A percentile compares a stretch with the other conserved stretches of the same genome.
phyloP scores from a whole-genome alignment of 2,888 invertebrate species.

The Troides helena region DNA sequence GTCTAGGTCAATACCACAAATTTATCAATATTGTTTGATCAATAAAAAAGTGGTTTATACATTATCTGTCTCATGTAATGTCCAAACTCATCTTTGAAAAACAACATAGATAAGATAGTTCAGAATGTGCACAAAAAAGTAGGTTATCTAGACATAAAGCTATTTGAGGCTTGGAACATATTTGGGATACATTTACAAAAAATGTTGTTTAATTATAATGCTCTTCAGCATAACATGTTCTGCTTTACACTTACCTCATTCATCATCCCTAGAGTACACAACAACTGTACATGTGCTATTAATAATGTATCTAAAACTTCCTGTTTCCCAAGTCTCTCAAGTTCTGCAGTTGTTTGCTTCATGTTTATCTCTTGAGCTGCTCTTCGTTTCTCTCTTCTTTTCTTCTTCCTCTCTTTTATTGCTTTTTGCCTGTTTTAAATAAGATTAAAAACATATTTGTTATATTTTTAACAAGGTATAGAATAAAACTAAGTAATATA shows the following conservation, averaged over 20 bases:
- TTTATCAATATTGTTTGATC: no score
- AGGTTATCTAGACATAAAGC: no score
- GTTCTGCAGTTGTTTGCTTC: constrained; percentile 61
- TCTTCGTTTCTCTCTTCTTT: constrained; percentile 56
- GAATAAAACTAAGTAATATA: no score
- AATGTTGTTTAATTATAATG: no score
- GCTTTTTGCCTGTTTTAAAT: constrained; percentile 52
- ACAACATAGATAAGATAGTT: no score
- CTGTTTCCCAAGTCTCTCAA: constrained; percentile 71
- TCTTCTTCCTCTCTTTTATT: constrained; percentile 58
- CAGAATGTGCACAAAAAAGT: no score
- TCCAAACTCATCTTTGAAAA: no score
- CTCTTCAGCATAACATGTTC: constrained; percentile 1
- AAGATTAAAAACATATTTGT: not conserved
- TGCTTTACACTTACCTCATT: constrained; percentile 52
- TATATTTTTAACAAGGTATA: not conserved
- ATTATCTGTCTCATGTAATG: no score
- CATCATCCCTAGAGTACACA: constrained; percentile 80
- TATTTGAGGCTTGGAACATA: no score
- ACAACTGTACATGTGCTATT: constrained; percentile 84
- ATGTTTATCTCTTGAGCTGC: constrained; percentile 61
- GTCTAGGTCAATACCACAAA: no score
- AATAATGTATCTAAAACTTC: constrained; percentile 81
- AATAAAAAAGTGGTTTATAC: no score
- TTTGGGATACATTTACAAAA: no score